Conservation (phyloP, 1,140 invertebrate genomes). For the Leucophenga varia region DNA sequence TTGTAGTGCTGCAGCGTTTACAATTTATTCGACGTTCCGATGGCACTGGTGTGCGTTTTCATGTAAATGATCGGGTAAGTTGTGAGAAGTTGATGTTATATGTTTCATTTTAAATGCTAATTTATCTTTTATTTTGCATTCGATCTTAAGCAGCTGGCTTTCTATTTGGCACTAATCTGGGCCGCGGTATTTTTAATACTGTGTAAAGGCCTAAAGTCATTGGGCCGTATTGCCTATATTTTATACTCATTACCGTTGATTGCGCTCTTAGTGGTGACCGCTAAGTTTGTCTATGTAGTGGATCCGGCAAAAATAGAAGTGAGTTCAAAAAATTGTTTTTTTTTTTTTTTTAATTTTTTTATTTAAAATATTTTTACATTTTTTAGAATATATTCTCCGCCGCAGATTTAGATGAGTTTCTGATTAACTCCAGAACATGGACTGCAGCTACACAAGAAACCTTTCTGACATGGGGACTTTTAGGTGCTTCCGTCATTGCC, state of each 20-base stretch:
- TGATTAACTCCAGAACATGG: slow-evolving; percentile 84
- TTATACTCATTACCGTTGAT: slow-evolving; percentile 36
- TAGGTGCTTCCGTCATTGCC: slow-evolving; percentile 83
- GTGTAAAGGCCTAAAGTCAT: slow-evolving; percentile 82
- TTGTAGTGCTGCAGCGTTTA: slow-evolving; percentile 74
- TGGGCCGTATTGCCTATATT: slow-evolving; percentile 70
- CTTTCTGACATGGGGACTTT: slow-evolving; percentile 85
- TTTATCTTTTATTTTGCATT: slow-evolving; percentile 10
- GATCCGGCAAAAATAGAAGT: slow-evolving; percentile 42
- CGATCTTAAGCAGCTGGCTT: slow-evolving; percentile 69
- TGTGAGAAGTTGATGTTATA: not conserved
- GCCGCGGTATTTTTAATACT: slow-evolving; percentile 86
- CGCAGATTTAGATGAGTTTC: slow-evolving; percentile 80
- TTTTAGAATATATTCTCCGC: slow-evolving; percentile 71
- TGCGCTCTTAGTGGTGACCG: slow-evolving; percentile 30
- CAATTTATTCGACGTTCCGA: slow-evolving; percentile 60
- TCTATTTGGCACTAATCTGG: slow-evolving; percentile 88
- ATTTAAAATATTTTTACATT: slow-evolving; percentile 59
- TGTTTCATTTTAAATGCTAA: slow-evolving; percentile 2
- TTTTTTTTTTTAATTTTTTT: not conserved
- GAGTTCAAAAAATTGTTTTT: not conserved
- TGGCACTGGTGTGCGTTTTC: slow-evolving; percentile 33
- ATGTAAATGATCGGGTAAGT: slow-evolving; percentile 53
- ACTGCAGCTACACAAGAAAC: slow-evolving; percentile 82
- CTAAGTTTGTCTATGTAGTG: slow-evolving; percentile 41